Percentiles rank a stretch among this genome's conserved stretches.
Evolutionary conservation across 2,797 vertebrate species (phyloP).

Genomic region (Lithobates sylvaticus): DNA sequence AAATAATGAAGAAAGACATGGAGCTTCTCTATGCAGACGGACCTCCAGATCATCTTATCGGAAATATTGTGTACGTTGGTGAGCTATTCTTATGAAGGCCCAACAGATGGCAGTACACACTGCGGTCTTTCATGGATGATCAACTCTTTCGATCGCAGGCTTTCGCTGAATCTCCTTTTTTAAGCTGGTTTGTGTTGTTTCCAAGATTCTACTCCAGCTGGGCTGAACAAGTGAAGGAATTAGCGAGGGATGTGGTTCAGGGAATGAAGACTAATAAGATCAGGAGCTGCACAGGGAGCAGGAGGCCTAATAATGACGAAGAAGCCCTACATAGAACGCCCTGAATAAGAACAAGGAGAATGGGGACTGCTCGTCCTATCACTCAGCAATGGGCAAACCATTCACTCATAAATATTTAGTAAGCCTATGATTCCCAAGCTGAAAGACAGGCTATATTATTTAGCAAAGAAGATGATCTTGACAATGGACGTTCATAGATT

Average conservation of each 20-base stretch:
- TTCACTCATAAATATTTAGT: constrained; percentile 51
- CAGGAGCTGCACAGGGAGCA: constrained; percentile 27
- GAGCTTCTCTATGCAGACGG: too few relatives aligned
- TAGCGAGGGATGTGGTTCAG: constrained; percentile 31
- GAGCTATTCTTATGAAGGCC: neutral
- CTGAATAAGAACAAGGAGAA: constrained; percentile 34
- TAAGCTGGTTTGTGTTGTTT: constrained; percentile 35
- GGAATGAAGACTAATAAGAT: constrained; percentile 46
- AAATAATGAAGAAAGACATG: too few relatives aligned
- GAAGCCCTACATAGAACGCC: neutral
- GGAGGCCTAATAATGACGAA: constrained; percentile 34
- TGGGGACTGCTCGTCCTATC: constrained; percentile 17
- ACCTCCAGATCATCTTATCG: too few relatives aligned
- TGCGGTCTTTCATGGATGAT: neutral
- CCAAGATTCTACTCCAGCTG: constrained; percentile 39
- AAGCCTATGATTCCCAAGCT: constrained; percentile 37
- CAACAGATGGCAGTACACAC: constrained; percentile 49
- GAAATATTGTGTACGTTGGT: too few relatives aligned
- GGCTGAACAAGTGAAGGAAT: constrained; percentile 40
- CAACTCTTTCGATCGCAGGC: neutral
- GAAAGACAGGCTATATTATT: constrained; percentile 44
- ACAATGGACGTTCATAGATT: constrained; percentile 24
- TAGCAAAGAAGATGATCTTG: constrained; percentile 42
- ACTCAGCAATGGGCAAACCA: constrained; percentile 37
- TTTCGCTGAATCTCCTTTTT: constrained; percentile 30